phyloP scores from a whole-genome alignment of 2,797 vertebrate genomes.

The Phaenicophaeus curvirostris region DNA sequence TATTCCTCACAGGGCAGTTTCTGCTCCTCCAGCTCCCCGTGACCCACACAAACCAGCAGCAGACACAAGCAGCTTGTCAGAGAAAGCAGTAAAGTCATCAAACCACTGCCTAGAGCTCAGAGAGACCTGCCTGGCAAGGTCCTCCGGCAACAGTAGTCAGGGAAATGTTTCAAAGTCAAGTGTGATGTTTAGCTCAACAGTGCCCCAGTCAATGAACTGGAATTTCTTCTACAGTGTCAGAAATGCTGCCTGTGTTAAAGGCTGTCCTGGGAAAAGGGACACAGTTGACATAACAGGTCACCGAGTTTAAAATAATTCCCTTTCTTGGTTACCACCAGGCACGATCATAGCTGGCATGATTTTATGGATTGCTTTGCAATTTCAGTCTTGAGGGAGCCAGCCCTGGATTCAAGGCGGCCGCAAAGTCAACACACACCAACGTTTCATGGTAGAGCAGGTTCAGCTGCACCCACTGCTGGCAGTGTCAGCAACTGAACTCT shows the following conservation, averaged over 20 bases:
- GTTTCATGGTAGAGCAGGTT: slow-evolving; percentile 15
- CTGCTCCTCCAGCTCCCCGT: neutral
- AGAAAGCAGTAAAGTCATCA: neutral
- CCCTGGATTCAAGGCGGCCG: neutral
- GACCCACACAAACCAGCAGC: neutral
- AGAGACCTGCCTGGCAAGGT: neutral
- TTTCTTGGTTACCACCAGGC: neutral
- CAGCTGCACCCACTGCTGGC: slow-evolving; percentile 48
- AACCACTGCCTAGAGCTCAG: neutral
- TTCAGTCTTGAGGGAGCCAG: neutral
- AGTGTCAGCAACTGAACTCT: slow-evolving; percentile 13
- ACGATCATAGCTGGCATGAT: neutral
- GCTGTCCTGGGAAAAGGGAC: neutral
- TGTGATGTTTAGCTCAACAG: neutral
- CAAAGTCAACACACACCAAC: slow-evolving; percentile 10
- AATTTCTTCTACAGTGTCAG: neutral
- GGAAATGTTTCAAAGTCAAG: neutral
- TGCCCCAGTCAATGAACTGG: neutral
- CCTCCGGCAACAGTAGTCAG: neutral
- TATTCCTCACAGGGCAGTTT: neutral
- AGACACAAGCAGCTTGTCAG: neutral
- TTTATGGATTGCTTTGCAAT: slow-evolving; percentile 23
- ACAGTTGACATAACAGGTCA: neutral
- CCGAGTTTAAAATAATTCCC: neutral
- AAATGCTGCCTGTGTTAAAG: neutral